phyloP scores from a whole-genome alignment of 1,140 invertebrate genomes.

The Drosophila lacertosa region DNA sequence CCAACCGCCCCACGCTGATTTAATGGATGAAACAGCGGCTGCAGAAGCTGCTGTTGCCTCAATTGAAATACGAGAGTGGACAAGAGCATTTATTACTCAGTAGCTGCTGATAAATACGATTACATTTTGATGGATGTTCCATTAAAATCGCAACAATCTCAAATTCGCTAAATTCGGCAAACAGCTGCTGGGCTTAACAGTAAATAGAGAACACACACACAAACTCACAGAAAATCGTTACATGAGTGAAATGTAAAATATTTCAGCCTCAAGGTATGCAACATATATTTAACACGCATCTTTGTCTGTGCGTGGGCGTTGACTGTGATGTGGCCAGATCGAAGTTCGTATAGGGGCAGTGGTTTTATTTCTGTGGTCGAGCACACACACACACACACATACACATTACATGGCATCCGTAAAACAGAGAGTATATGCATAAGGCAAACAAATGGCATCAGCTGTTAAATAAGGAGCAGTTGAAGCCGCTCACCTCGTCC shows the following conservation, averaged over 20 bases:
- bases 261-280: conserved; percentile 40
- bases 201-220: not conserved
- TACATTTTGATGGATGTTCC: conserved; percentile 16
- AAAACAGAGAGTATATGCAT: conserved; percentile 16
- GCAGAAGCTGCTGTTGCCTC: conserved; percentile 29
- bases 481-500: conserved; percentile 18
- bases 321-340: conserved; percentile 18
- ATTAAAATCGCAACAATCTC: conserved; percentile 1
- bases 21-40: conserved; percentile 19
- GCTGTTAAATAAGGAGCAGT: conserved; percentile 19
- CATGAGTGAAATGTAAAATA: conserved; percentile 4
- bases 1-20: not conserved
- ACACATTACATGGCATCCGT: too few relatives aligned
- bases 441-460: conserved; percentile 58
- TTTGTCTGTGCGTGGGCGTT: not conserved
- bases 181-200: not conserved
- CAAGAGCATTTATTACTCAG: conserved; percentile 39
- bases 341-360: conserved; percentile 26
- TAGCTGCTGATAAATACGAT: conserved; percentile 30
- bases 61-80: conserved; percentile 60
- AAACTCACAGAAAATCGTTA: not conserved
- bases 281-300: conserved; percentile 28
- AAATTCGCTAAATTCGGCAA: conserved; percentile 1
- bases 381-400: conserved; percentile 21
- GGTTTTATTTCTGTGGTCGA: conserved; percentile 34